Conservation (phyloP, 2,113 vertebrate species). For the Plestiodon gilberti region DNA sequence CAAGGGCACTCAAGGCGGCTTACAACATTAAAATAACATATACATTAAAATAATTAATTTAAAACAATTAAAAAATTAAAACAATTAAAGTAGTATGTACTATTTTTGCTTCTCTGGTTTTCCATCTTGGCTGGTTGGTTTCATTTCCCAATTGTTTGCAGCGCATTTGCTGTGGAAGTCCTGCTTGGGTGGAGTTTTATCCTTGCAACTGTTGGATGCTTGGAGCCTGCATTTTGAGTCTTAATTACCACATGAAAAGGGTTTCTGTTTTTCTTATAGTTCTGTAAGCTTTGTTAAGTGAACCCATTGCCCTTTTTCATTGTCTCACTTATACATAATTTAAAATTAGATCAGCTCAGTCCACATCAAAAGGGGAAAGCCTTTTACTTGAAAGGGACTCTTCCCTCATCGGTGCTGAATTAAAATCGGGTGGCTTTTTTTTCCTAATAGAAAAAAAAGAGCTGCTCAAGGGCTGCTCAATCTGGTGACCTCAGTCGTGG, state of each 20-base stretch:
- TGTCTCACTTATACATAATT: background rate
- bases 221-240: constrained; percentile 34
- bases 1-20: too few species aligned
- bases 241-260: background rate
- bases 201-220: constrained; percentile 22
- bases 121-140: background rate
- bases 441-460: background rate
- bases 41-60: too few species aligned
- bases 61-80: too few species aligned
- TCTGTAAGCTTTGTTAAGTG: constrained; percentile 10
- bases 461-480: too few species aligned
- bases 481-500: too few species aligned
- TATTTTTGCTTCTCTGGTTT: background rate
- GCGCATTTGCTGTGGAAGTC: background rate
- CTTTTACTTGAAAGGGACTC: background rate
- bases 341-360: background rate
- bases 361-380: background rate
- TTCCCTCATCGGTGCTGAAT: background rate
- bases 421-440: background rate
- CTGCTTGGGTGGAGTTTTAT: background rate
- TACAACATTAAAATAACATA: too few species aligned
- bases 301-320: background rate
- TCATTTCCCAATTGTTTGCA: background rate
- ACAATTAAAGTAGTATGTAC: too few species aligned
- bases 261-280: constrained; percentile 7